Conservation (phyloP, 2,113 vertebrate species). For the Brachyistius frenatus region DNA sequence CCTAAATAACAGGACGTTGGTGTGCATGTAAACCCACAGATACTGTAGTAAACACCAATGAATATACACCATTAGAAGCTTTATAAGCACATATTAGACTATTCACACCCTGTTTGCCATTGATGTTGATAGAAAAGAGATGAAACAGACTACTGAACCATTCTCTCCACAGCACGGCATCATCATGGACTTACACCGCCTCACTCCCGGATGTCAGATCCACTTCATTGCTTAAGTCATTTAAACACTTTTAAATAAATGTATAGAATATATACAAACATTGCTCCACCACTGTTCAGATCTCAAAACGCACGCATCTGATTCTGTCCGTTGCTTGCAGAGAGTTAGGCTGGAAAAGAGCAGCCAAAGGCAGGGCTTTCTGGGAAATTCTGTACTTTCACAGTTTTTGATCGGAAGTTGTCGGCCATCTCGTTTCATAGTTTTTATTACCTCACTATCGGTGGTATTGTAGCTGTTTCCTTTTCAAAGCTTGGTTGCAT, state of each 20-base stretch:
- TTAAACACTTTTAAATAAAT: conserved; percentile 80
- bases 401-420: conserved; percentile 27
- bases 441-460: conserved; percentile 37
- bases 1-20: background rate
- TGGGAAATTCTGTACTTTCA: conserved; percentile 16
- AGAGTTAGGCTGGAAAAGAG: conserved; percentile 33
- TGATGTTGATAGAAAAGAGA: conserved; percentile 54
- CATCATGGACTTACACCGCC: background rate
- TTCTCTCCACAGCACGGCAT: conserved; percentile 7
- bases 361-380: conserved; percentile 23
- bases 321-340: conserved; percentile 40
- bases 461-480: conserved; percentile 30
- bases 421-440: conserved; percentile 21
- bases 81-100: conserved; percentile 46
- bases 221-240: conserved; percentile 58
- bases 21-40: conserved; percentile 66
- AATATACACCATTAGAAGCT: conserved; percentile 55
- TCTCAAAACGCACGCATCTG: conserved; percentile 26
- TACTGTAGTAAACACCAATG: conserved; percentile 54
- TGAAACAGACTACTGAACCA: conserved; percentile 51
- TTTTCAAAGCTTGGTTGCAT: conserved; percentile 23
- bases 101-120: conserved; percentile 80
- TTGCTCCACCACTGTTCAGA: conserved; percentile 51
- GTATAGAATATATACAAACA: conserved; percentile 82
- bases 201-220: conserved; percentile 32